phyloP scores from a whole-genome alignment of 1,140 invertebrate genomes.

The Phthorimaea operculella region DNA sequence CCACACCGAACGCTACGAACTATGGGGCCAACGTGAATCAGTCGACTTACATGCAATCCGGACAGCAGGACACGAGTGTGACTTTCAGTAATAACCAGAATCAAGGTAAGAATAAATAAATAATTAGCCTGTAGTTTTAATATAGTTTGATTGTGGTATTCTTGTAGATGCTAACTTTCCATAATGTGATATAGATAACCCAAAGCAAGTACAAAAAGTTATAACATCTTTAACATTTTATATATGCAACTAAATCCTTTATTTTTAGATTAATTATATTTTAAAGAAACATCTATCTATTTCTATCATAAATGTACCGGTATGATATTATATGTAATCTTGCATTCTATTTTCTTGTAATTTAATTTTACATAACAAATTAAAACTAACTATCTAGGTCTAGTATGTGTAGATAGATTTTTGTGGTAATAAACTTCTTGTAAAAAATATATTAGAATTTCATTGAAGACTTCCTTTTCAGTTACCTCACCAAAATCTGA shows the following conservation, averaged over 20 bases:
- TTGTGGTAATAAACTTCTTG: slow-evolving; percentile 23
- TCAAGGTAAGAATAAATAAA: slow-evolving; percentile 44
- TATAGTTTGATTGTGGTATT: neutral
- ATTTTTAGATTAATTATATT: too few species aligned
- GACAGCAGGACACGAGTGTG: slow-evolving; percentile 36
- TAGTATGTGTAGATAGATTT: too few species aligned
- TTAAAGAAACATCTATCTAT: too few species aligned
- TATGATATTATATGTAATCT: neutral
- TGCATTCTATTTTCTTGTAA: too few species aligned
- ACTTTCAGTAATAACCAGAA: slow-evolving; percentile 44
- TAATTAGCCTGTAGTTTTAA: neutral
- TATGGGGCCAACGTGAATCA: slow-evolving; percentile 42
- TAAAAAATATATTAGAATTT: slow-evolving; percentile 37
- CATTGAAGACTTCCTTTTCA: slow-evolving; percentile 50
- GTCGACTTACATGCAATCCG: slow-evolving; percentile 52
- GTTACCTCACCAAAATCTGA: slow-evolving; percentile 43
- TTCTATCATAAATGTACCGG: too few species aligned
- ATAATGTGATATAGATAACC: too few species aligned
- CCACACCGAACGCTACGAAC: slow-evolving; percentile 28
- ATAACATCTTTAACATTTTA: neutral
- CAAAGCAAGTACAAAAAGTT: too few species aligned
- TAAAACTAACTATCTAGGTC: too few species aligned
- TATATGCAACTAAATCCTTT: neutral
- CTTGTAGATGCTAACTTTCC: too few species aligned
- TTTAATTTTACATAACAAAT: too few species aligned